phyloP scores from a whole-genome alignment of 2,113 vertebrate genomes.

The Cranoglanis bouderius region DNA sequence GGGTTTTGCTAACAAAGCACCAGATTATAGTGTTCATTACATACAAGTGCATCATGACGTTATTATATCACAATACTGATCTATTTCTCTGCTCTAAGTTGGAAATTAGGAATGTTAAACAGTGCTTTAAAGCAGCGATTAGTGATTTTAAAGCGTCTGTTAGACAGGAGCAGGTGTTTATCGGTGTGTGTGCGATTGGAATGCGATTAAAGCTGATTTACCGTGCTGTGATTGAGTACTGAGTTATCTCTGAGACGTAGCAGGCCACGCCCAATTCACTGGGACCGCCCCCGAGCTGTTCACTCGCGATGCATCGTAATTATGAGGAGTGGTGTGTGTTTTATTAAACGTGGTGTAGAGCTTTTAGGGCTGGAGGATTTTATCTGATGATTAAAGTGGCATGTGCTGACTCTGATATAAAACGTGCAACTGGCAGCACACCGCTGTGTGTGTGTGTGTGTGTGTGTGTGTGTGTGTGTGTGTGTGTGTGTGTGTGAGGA shows the following conservation, averaged over 20 bases:
- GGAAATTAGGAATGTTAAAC: neutral
- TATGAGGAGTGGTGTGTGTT: neutral
- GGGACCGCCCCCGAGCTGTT: neutral
- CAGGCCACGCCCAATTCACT: neutral
- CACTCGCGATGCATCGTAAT: neutral
- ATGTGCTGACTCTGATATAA: neutral
- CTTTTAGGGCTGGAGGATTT: neutral
- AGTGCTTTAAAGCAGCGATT: neutral
- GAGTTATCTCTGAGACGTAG: neutral
- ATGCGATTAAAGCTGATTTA: neutral
- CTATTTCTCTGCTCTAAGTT: no score
- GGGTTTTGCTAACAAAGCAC: neutral
- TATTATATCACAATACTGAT: neutral
- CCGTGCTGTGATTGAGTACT: neutral
- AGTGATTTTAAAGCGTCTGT: neutral
- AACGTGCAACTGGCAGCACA: neutral
- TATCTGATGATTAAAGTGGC: neutral
- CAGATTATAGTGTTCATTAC: no score
- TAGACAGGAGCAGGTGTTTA: neutral
- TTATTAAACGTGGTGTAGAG: neutral
- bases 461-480: neutral
- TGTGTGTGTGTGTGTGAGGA: neutral
- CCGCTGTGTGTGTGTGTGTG: neutral
- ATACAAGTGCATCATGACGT: no score
- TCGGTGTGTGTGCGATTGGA: neutral